Evolutionary conservation across 2,888 invertebrate species (phyloP).

Genomic region (Lasius platythorax): DNA sequence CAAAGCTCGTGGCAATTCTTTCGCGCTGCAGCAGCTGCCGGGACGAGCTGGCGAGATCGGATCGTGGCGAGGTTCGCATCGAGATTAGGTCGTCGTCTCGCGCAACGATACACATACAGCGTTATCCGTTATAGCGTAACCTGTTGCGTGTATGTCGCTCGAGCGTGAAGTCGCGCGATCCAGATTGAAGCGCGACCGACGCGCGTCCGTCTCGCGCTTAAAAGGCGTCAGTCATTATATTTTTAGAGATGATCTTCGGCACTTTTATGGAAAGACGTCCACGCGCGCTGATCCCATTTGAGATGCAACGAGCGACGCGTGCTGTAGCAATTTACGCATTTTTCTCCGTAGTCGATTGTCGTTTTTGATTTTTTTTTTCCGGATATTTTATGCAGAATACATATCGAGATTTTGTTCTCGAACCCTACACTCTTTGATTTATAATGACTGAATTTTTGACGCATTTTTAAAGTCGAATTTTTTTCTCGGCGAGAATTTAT

Average conservation of each 20-base stretch:
- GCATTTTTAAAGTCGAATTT: neutral
- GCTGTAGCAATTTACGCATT: neutral
- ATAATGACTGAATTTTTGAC: neutral
- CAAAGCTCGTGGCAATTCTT: slow-evolving; percentile 51
- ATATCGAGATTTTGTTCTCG: neutral
- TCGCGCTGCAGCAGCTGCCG: slow-evolving; percentile 32
- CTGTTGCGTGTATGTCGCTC: slow-evolving; percentile 55
- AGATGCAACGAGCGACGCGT: neutral
- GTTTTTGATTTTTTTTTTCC: neutral
- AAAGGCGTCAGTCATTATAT: slow-evolving; percentile 73
- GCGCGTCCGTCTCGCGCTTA: slow-evolving; percentile 46
- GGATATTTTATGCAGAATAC: neutral
- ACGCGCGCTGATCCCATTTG: slow-evolving; percentile 17
- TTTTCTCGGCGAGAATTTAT: neutral
- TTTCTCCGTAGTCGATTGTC: neutral
- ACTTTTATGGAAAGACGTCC: slow-evolving; percentile 70
- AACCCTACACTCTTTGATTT: neutral
- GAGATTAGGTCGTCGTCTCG: slow-evolving; percentile 28
- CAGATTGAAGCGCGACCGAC: slow-evolving; percentile 62
- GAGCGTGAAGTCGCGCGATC: slow-evolving; percentile 55
- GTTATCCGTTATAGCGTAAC: slow-evolving; percentile 43
- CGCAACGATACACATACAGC: neutral
- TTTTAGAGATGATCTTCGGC: slow-evolving; percentile 77
- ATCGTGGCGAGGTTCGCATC: slow-evolving; percentile 9
- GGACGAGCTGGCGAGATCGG: neutral